phyloP scores from a whole-genome alignment of 2,888 invertebrate genomes.

The Thera britannica region DNA sequence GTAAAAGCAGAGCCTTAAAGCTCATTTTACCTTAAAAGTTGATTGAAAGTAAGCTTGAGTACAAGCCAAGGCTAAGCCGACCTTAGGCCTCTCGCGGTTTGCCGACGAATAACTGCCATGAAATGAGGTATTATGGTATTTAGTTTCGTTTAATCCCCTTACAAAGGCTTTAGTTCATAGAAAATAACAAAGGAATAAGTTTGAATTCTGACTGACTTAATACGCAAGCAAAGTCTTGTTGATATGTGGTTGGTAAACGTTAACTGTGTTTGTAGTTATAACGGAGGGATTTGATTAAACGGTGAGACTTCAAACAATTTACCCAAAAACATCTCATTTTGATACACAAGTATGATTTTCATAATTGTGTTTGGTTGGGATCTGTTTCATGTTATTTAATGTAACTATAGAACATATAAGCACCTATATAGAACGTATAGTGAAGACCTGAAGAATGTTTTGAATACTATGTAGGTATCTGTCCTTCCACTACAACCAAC shows the following conservation, averaged over 20 bases:
- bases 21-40: slow-evolving; percentile 1
- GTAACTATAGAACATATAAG: too few species aligned
- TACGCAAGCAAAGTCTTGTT: neutral
- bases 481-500: too few species aligned
- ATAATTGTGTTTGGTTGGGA: neutral
- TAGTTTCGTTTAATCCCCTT: slow-evolving; percentile 41
- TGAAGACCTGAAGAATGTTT: too few species aligned
- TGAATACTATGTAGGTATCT: too few species aligned
- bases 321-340: neutral
- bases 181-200: slow-evolving; percentile 20
- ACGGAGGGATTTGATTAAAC: neutral
- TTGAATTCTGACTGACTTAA: slow-evolving; percentile 7
- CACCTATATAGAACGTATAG: too few species aligned
- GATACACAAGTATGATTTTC: neutral
- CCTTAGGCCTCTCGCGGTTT: slow-evolving; percentile 16
- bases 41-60: neutral
- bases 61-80: slow-evolving; percentile 23
- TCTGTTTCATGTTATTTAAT: too few species aligned
- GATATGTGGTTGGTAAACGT: slow-evolving; percentile 5
- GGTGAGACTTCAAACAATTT: neutral
- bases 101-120: slow-evolving; percentile 13
- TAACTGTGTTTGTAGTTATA: neutral
- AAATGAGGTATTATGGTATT: slow-evolving; percentile 27
- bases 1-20: neutral
- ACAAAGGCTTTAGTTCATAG: slow-evolving; percentile 31